Percentiles rank a stretch among this genome's conserved stretches.
phyloP scores from a whole-genome alignment of 1,140 invertebrate species.

The Theocolax elegans region DNA sequence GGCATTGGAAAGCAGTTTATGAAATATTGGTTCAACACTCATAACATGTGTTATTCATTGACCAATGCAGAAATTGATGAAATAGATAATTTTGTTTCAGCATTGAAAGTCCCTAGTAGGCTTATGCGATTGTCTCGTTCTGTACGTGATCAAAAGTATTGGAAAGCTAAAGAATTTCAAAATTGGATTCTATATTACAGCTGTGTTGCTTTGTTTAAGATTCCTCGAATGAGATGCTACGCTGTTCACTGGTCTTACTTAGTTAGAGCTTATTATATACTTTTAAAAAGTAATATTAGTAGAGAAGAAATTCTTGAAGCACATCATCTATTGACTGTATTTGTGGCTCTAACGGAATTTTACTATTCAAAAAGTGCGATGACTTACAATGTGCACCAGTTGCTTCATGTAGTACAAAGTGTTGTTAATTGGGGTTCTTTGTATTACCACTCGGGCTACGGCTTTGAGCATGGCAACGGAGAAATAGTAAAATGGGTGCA shows the following conservation, averaged over 20 bases:
- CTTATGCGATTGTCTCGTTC: neutral
- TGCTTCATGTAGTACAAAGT: conserved; percentile 17
- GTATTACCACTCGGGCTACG: neutral
- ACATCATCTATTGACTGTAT: neutral
- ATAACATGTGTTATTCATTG: too few relatives aligned
- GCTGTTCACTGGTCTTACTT: neutral
- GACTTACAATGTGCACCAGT: conserved; percentile 20
- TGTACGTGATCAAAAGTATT: neutral
- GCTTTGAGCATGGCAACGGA: conserved; percentile 12
- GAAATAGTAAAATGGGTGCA: neutral
- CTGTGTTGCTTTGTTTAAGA: neutral
- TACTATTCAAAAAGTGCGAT: conserved; percentile 12
- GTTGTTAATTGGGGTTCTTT: conserved; percentile 21
- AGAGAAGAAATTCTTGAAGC: neutral
- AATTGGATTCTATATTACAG: conserved; percentile 32
- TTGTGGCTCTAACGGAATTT: conserved; percentile 15
- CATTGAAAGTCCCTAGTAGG: too few relatives aligned
- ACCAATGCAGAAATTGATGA: too few relatives aligned
- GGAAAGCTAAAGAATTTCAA: conserved; percentile 29
- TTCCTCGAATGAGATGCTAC: neutral
- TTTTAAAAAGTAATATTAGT: neutral
- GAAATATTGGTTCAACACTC: too few relatives aligned
- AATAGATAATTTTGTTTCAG: too few relatives aligned
- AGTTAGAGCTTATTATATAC: conserved; percentile 17
- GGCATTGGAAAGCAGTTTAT: too few relatives aligned